Base-by-base conservation (phyloP, 1,140 invertebrate species). In the Amphibalanus amphitrite region DNA sequence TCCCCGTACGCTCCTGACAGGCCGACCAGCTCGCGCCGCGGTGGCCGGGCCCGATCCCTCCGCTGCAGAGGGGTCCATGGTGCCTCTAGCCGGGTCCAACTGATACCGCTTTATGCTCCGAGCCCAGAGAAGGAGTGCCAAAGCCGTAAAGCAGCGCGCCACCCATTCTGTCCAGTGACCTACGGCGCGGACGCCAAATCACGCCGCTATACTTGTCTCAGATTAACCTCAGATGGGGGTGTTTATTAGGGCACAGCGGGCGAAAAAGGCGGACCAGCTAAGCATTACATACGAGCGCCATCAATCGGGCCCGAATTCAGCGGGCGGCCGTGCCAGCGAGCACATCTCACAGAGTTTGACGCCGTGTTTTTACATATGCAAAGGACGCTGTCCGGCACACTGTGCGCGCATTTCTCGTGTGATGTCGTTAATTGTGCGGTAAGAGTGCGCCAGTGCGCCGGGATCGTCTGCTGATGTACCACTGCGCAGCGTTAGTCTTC, bases 311-410 rank as follows among this genome's bases (percentile, higher is more conserved):
- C 1, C 20, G 47, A 20, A 59, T 59, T 59, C 47, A 59, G 47
- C 47, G 10, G 17, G 23, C 6, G 10, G 17, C 1, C 13, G 13
- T 3, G 1, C 10, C 1, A 13, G 47, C 20, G 47, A 59, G 10
- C 47, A 59, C 47, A 59, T 59, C 47, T 59, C 20, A 59, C 47
- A 3, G 47, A 59, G 47, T 59, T 59, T 59, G 47, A 59, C 47
- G 47, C n/a, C n/a, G 47, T 59, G 47, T 59, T 59, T 59, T 59
- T 59, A 59, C 47, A 59, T 59, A 59, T 59, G 47, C 47, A 59
- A 59, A 59, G 47, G 20, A 3, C 1, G 47, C 47, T 59, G 47
- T 59, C 47, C 1, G 13, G 47, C 47, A 20, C 10, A 20, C 13
- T 59, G 33, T 23, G 47, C 20, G 47, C 47, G 1, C 10, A 59